These are phyloP conservation scores for Gnatocerus cornutus DNA, from an alignment of 2,888 invertebrate species.

Conservation along the genomic window DNA sequence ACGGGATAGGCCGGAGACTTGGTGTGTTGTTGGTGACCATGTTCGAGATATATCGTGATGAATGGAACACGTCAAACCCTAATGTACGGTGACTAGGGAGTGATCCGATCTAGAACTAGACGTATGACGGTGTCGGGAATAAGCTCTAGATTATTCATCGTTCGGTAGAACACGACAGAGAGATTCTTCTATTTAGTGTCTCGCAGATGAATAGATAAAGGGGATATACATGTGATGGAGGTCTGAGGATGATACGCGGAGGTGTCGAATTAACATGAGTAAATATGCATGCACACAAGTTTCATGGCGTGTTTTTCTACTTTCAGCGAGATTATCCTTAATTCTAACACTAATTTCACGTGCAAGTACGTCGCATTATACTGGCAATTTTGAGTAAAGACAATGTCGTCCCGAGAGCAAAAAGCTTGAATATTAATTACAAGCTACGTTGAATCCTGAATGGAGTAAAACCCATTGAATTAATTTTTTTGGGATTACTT, in stretches of 20 bases:
- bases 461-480: no score
- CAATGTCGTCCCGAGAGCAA: not conserved
- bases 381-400: not conserved
- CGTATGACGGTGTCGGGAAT: slow-evolving; percentile 12
- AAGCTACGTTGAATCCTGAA: no score
- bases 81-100: slow-evolving; percentile 37
- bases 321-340: not conserved
- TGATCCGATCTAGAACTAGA: slow-evolving; percentile 35
- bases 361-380: not conserved
- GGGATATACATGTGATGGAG: slow-evolving; percentile 4
- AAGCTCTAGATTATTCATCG: slow-evolving; percentile 31
- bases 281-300: slow-evolving; percentile 4
- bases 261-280: not conserved
- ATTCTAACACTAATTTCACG: not conserved
- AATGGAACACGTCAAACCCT: slow-evolving; percentile 41
- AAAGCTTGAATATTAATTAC: not conserved
- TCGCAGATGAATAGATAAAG: slow-evolving; percentile 30
- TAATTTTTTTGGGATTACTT: no score
- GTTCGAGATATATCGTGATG: slow-evolving; percentile 46
- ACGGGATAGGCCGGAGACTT: slow-evolving; percentile 37
- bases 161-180: slow-evolving; percentile 24
- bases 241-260: slow-evolving; percentile 3
- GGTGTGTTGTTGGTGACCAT: slow-evolving; percentile 41
- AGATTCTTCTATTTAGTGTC: slow-evolving; percentile 22
- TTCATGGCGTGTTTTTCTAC: not conserved